These are phyloP conservation scores for Mizuhopecten yessoensis DNA, from an alignment of 1,140 invertebrate species.

Conservation along the genomic window DNA sequence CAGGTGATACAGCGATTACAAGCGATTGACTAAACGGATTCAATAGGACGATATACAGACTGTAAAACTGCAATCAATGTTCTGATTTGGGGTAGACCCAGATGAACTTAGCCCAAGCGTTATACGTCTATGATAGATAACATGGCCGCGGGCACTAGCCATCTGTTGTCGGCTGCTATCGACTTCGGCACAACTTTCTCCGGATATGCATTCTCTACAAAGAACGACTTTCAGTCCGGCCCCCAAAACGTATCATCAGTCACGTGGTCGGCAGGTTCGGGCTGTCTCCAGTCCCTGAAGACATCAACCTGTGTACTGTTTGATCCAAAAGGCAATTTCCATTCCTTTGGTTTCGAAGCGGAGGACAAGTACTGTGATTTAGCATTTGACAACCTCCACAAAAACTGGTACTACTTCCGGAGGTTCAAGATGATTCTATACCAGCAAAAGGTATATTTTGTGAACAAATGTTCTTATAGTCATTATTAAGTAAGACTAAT, in stretches of 20 bases:
- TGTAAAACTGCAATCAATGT: too few species aligned
- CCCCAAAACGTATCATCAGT: background rate
- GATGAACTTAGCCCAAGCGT: too few species aligned
- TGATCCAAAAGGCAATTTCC: background rate
- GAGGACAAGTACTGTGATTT: background rate
- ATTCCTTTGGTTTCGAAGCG: slow-evolving; percentile 12
- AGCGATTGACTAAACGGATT: too few species aligned
- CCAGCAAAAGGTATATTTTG: background rate
- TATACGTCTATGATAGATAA: background rate
- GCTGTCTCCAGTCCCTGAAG: background rate
- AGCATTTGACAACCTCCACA: slow-evolving; percentile 22
- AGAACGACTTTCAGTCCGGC: background rate
- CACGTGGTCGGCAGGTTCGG: background rate
- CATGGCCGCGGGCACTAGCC: background rate
- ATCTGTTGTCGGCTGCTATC: slow-evolving; percentile 27
- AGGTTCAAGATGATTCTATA: background rate
- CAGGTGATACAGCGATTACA: too few species aligned
- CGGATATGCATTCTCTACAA: background rate
- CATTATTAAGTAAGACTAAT: too few species aligned
- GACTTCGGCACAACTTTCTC: background rate
- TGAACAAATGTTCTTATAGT: too few species aligned
- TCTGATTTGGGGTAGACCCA: too few species aligned
- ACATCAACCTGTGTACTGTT: background rate
- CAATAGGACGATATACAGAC: too few species aligned
- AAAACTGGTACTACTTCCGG: slow-evolving; percentile 28